Evolutionary conservation across 2,797 vertebrate species (phyloP).

Genomic region (Neopelma chrysocephalum): DNA sequence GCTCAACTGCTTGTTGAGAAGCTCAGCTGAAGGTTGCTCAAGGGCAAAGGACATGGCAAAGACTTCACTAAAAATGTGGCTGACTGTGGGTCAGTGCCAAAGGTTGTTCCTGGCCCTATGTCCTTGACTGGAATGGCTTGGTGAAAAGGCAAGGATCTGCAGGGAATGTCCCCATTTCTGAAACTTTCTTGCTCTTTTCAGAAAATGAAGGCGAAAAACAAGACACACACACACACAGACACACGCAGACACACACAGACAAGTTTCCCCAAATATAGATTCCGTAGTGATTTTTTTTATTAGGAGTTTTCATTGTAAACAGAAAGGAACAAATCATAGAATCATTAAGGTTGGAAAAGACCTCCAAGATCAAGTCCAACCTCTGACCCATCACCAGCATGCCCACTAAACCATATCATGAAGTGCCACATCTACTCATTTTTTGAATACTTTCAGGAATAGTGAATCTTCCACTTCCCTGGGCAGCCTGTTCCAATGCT

Average conservation of each 20-base stretch:
- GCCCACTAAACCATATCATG: too few species aligned
- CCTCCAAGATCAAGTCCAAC: background rate
- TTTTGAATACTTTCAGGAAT: background rate
- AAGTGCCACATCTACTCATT: rapidly evolving
- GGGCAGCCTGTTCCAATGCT: background rate
- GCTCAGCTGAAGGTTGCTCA: background rate
- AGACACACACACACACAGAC: rapidly evolving
- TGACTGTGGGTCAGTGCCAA: background rate
- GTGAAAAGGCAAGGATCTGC: background rate
- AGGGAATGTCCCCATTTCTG: background rate
- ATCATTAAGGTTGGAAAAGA: background rate
- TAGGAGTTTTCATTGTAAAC: background rate
- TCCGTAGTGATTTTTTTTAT: background rate
- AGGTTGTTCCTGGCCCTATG: rapidly evolving
- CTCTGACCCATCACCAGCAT: background rate
- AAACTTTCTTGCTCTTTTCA: background rate
- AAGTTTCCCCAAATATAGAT: background rate
- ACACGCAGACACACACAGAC: rapidly evolving
- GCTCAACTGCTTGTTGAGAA: background rate
- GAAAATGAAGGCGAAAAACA: background rate
- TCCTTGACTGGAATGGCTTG: background rate
- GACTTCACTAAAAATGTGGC: background rate
- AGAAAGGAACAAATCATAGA: background rate
- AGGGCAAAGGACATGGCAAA: background rate
- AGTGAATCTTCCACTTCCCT: background rate